phyloP scores from a whole-genome alignment of 2,797 vertebrate species.

The Morelia viridis region DNA sequence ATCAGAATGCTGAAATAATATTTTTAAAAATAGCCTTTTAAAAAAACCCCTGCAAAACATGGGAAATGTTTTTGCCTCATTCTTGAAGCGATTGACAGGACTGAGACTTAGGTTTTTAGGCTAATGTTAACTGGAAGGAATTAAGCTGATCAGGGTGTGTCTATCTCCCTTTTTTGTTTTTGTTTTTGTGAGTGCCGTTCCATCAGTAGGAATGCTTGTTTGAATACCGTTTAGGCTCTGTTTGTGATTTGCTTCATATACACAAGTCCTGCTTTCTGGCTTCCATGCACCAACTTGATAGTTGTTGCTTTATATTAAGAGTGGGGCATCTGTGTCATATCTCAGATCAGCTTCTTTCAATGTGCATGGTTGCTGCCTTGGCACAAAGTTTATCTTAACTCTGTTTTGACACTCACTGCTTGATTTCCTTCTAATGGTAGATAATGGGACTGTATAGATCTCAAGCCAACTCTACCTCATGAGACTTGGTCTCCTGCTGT shows the following conservation, averaged over 20 bases:
- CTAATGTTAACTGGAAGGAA: neutral
- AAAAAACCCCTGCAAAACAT: too few species aligned
- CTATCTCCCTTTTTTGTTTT: neutral
- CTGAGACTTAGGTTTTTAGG: neutral
- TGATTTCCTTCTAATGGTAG: conserved; percentile 35
- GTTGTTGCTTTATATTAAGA: neutral
- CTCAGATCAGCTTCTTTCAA: neutral
- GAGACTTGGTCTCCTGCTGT: conserved; percentile 16
- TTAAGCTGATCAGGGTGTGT: neutral
- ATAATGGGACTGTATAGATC: conserved; percentile 29
- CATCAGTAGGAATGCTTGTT: neutral
- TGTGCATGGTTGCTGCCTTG: conserved; percentile 14
- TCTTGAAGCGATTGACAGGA: neutral
- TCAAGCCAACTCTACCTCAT: conserved; percentile 32
- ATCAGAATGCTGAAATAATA: too few species aligned
- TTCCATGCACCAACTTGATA: neutral
- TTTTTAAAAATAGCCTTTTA: too few species aligned
- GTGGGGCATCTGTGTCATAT: neutral
- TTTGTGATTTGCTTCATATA: neutral
- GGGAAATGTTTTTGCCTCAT: too few species aligned
- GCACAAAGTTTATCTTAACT: conserved; percentile 27
- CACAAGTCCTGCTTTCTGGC: neutral
- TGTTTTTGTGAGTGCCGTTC: neutral
- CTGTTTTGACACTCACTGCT: conserved; percentile 26
- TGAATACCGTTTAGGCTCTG: neutral